Evolutionary conservation across 2,113 vertebrate species (phyloP).

Genomic region (Antennarius striatus): DNA sequence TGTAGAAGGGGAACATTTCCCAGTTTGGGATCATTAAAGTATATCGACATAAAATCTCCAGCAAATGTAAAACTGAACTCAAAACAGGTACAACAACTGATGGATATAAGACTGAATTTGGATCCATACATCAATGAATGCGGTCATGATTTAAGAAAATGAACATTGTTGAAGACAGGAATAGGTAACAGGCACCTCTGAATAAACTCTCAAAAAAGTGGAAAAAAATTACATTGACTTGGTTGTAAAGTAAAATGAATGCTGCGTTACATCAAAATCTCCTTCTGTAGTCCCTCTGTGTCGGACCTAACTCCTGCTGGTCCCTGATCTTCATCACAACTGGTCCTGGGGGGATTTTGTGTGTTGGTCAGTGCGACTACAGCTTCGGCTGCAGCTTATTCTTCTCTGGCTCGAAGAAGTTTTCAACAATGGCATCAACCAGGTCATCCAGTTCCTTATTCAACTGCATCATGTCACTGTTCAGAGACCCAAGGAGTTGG

Average conservation of each 20-base stretch:
- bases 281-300: too few relatives aligned
- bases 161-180: too few relatives aligned
- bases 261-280: too few relatives aligned
- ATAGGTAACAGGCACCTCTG: too few relatives aligned
- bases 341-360: background rate
- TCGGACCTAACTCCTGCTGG: background rate
- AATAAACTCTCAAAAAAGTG: too few relatives aligned
- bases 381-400: constrained; percentile 87
- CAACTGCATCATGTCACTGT: constrained; percentile 86
- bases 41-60: background rate
- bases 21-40: too few relatives aligned
- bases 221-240: too few relatives aligned
- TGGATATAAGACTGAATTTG: background rate
- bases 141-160: too few relatives aligned
- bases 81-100: background rate
- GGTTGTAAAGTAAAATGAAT: too few relatives aligned
- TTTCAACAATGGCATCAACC: constrained; percentile 86
- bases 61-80: background rate
- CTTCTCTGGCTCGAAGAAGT: constrained; percentile 94
- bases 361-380: constrained; percentile 71
- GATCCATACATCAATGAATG: background rate
- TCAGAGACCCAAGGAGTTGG: constrained; percentile 8
- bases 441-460: constrained; percentile 89
- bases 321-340: background rate
- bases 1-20: background rate